phyloP scores from a whole-genome alignment of 1,140 invertebrate species.

The Polypedilum pembai region DNA sequence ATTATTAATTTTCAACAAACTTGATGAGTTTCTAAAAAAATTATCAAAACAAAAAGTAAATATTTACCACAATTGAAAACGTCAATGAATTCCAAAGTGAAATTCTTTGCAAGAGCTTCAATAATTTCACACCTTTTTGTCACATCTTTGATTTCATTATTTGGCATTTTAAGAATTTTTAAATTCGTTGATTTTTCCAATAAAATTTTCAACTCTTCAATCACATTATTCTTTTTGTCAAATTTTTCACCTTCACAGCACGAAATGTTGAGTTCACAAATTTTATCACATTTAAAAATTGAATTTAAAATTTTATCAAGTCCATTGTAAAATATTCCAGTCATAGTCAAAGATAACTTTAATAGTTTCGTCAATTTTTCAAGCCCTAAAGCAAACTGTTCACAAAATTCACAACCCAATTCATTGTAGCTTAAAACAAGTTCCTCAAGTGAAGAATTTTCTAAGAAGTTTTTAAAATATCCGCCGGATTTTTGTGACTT shows the following conservation, averaged over 20 bases:
- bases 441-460: background rate
- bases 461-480: background rate
- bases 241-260: background rate
- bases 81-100: no score
- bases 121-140: no score
- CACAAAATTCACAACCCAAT: background rate
- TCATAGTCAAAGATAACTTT: background rate
- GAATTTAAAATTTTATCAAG: background rate
- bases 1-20: no score
- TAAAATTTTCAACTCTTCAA: background rate
- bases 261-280: background rate
- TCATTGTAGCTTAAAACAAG: background rate
- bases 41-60: no score
- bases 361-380: background rate
- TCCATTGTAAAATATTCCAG: background rate
- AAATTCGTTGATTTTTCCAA: no score
- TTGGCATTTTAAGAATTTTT: no score
- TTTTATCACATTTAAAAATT: background rate
- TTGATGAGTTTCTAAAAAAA: no score
- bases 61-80: no score
- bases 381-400: background rate
- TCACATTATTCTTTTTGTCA: background rate
- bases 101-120: no score
- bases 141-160: no score
- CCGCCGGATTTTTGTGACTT: background rate